These are phyloP conservation scores for Channa argus DNA, from an alignment of 2,113 vertebrate genomes.

Conservation along the genomic window DNA sequence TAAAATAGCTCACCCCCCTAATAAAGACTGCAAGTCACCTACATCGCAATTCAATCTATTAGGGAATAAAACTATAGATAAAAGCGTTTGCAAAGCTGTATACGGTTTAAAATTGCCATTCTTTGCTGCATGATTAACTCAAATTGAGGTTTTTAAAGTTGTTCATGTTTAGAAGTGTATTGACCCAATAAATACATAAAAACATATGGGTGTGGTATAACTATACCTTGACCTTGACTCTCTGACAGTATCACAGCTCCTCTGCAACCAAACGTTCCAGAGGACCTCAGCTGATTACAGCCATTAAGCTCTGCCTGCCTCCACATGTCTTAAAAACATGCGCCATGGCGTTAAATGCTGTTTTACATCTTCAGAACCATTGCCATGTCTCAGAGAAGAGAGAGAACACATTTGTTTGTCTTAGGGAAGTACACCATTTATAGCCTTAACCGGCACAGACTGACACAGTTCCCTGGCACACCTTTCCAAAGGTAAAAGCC, in stretches of 20 bases:
- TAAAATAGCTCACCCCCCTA: too few species aligned
- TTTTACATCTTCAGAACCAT: constrained; percentile 8
- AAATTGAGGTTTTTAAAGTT: too few species aligned
- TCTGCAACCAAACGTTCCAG: not conserved
- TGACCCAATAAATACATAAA: too few species aligned
- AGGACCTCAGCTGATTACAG: not conserved
- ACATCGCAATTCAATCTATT: too few species aligned
- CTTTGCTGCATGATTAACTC: too few species aligned
- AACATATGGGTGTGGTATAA: not conserved
- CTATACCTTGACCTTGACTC: constrained; percentile 28
- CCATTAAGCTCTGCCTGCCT: constrained; percentile 38
- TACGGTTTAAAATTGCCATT: too few species aligned
- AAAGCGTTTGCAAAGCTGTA: too few species aligned
- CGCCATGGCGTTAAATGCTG: constrained; percentile 4
- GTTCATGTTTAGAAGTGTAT: too few species aligned
- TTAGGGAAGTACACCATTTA: not conserved
- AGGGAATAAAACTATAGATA: too few species aligned
- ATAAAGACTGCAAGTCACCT: too few species aligned
- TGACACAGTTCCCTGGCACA: constrained; percentile 7
- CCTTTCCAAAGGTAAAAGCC: constrained; percentile 38
- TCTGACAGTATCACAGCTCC: not conserved
- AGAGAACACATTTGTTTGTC: not conserved
- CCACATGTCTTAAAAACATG: constrained; percentile 37
- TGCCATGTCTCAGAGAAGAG: not conserved
- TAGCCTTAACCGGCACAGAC: not conserved